Conservation (phyloP, 53 echinoderm and acorn worm genomes). For the Arbacia lixula region DNA sequence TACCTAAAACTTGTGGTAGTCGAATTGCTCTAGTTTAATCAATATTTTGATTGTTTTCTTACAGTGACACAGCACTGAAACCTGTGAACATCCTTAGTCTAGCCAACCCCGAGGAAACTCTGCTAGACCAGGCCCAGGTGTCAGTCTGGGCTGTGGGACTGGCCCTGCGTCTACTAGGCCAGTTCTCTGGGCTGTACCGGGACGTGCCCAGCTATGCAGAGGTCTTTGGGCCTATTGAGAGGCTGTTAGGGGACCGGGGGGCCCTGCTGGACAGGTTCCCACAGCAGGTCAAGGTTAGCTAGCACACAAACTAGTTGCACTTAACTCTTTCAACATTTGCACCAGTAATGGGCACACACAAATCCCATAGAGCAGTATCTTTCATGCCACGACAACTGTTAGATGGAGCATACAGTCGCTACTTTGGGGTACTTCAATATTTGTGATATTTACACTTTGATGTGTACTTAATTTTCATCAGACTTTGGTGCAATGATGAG, state of each 20-base stretch:
- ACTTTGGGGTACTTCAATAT: too few species aligned
- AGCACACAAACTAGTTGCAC: too few species aligned
- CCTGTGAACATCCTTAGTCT: conserved; percentile 55
- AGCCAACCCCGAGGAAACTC: conserved; percentile 31
- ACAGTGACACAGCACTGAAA: conserved; percentile 47
- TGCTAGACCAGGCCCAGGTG: conserved; percentile 76
- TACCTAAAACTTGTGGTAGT: too few species aligned
- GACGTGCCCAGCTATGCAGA: conserved; percentile 73
- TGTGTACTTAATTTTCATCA: too few species aligned
- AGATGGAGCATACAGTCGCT: too few species aligned
- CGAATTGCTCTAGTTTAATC: too few species aligned
- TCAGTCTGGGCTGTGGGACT: conserved; percentile 73
- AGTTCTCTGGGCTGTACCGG: conserved; percentile 73
- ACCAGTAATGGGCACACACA: too few species aligned
- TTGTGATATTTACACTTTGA: too few species aligned
- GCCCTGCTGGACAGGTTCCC: conserved; percentile 66
- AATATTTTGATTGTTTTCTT: neutral
- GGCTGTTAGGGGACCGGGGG: conserved; percentile 40
- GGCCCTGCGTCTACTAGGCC: conserved; percentile 64
- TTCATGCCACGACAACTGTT: too few species aligned
- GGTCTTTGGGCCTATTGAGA: conserved; percentile 70
- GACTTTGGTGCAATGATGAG: too few species aligned
- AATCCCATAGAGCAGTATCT: too few species aligned
- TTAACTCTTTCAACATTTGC: too few species aligned
- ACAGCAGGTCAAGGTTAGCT: conserved; percentile 67